phyloP scores from a whole-genome alignment of 2,888 invertebrate species.

The Brenthis ino region DNA sequence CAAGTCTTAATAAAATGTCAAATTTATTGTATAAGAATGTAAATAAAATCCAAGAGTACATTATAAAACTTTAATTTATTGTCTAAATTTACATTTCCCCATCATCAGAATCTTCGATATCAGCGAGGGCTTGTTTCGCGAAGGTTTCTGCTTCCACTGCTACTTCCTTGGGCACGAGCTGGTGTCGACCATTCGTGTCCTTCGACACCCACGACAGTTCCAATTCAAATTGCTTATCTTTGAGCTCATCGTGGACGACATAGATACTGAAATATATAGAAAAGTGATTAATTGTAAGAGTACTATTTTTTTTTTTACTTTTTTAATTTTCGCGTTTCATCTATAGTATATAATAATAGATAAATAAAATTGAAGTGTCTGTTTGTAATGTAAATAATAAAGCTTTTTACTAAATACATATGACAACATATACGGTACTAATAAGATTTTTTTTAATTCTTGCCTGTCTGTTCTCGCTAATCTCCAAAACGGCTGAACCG shows the following conservation, averaged over 20 bases:
- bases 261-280: conserved; percentile 85
- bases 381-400: no score
- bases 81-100: conserved; percentile 85
- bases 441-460: no score
- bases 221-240: conserved; percentile 97
- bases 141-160: conserved; percentile 92
- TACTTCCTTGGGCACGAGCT: conserved; percentile 88
- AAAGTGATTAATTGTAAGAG: neutral
- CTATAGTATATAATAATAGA: no score
- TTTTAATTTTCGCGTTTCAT: neutral
- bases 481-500: no score
- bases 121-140: conserved; percentile 93
- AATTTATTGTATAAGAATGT: neutral
- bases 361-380: no score
- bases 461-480: no score
- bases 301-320: neutral
- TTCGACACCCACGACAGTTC: conserved; percentile 97
- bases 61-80: conserved; percentile 53
- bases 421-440: no score
- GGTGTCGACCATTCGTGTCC: conserved; percentile 89
- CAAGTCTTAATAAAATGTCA: no score
- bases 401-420: no score
- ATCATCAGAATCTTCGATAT: conserved; percentile 92
- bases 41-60: conserved; percentile 28
- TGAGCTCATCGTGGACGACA: conserved; percentile 95